These are phyloP conservation scores for Apodemia zela DNA, from an alignment of 2,888 invertebrate genomes.

Conservation along the genomic window DNA sequence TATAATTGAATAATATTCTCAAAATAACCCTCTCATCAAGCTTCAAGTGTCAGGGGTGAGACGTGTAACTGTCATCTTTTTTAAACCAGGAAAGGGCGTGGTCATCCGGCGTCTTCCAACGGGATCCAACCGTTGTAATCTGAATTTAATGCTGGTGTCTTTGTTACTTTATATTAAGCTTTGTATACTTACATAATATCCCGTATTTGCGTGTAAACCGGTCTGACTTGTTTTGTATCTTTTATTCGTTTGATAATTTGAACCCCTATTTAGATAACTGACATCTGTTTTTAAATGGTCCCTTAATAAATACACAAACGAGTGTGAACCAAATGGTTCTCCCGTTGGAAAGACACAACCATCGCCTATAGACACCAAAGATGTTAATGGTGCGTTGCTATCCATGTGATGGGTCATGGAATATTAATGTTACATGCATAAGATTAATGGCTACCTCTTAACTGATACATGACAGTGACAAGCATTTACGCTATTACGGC, in stretches of 20 bases:
- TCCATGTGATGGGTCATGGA: too few relatives aligned
- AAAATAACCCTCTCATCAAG: conserved; percentile 33
- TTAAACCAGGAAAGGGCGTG: conserved; percentile 70
- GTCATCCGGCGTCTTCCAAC: conserved; percentile 62
- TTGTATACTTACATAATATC: background rate
- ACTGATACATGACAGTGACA: too few relatives aligned
- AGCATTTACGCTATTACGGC: too few relatives aligned
- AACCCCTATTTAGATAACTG: background rate
- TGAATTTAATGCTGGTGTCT: background rate
- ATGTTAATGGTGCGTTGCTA: too few relatives aligned
- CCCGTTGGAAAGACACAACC: too few relatives aligned
- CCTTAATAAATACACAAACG: too few relatives aligned
- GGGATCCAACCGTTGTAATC: conserved; percentile 37
- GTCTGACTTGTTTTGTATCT: conserved; percentile 8
- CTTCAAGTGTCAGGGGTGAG: conserved; percentile 42
- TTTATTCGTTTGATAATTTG: background rate
- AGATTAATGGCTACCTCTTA: too few relatives aligned
- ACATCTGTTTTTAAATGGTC: background rate
- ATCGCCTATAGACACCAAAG: too few relatives aligned
- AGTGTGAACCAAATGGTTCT: too few relatives aligned
- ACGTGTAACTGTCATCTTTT: conserved; percentile 57
- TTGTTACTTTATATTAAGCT: conserved; percentile 1
- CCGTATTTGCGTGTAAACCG: background rate
- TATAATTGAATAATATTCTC: conserved; percentile 26
- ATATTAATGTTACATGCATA: too few relatives aligned